These are phyloP conservation scores for Ovis canadensis DNA, from an alignment of 2,113 vertebrate genomes.

Conservation along the genomic window DNA sequence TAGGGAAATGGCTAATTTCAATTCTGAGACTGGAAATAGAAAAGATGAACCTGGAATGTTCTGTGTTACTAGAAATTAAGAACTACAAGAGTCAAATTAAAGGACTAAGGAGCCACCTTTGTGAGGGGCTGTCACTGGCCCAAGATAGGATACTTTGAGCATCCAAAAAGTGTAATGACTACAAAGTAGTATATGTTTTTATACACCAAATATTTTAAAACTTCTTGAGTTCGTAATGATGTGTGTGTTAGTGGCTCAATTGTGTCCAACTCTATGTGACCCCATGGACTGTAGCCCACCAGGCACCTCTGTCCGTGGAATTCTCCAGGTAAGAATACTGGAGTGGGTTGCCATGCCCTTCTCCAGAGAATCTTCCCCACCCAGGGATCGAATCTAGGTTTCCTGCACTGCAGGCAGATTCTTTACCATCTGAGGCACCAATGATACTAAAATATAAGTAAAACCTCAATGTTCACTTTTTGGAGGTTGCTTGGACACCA, in stretches of 20 bases:
- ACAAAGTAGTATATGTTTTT: background rate
- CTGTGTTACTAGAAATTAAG: background rate
- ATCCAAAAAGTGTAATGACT: background rate
- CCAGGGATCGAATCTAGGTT: background rate
- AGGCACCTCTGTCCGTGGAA: background rate
- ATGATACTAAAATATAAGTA: background rate
- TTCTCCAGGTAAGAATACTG: background rate
- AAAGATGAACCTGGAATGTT: slow-evolving; percentile 22
- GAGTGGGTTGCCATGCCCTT: background rate
- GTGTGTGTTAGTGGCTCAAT: background rate
- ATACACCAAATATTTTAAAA: slow-evolving; percentile 3
- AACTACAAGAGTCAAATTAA: background rate
- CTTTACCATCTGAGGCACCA: background rate
- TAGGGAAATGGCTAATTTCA: slow-evolving; percentile 16
- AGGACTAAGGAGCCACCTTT: background rate
- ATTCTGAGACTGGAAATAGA: background rate
- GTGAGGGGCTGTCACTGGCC: background rate
- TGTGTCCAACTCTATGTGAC: background rate
- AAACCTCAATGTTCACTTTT: slow-evolving; percentile 10
- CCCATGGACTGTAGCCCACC: background rate
- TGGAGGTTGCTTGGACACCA: slow-evolving; percentile 19
- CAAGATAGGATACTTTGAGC: background rate
- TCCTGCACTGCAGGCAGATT: background rate
- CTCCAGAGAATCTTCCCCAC: background rate
- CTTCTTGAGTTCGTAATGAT: background rate